Evolutionary conservation across 53 echinoderm and acorn worm species (phyloP).

Genomic region (Apostichopus leukothele): DNA sequence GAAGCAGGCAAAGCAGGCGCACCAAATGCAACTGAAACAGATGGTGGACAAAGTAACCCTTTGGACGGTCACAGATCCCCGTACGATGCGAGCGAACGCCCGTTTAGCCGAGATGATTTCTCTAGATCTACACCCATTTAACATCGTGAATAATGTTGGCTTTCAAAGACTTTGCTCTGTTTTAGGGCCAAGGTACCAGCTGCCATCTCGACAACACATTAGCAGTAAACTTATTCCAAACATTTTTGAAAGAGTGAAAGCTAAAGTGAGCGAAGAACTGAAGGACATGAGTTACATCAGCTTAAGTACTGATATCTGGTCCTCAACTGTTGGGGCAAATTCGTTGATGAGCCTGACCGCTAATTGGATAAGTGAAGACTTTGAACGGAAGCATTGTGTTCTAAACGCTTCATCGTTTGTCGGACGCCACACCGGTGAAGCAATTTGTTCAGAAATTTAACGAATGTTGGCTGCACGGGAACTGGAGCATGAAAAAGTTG

Average conservation of each 20-base stretch:
- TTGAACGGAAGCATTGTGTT: neutral
- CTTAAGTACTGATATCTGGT: conserved; percentile 53
- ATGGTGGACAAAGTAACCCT: conserved; percentile 12
- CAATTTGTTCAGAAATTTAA: neutral
- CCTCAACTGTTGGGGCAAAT: conserved; percentile 10
- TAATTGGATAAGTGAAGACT: conserved; percentile 31
- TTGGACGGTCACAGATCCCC: conserved; percentile 17
- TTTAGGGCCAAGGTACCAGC: conserved; percentile 33
- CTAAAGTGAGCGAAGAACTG: conserved; percentile 8
- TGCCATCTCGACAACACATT: conserved; percentile 17
- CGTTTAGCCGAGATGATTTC: conserved; percentile 39
- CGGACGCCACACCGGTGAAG: conserved; percentile 48
- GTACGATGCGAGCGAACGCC: neutral
- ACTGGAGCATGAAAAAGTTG: neutral
- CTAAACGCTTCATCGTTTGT: conserved; percentile 31
- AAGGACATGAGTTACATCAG: conserved; percentile 1
- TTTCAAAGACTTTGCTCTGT: conserved; percentile 41
- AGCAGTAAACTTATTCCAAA: conserved; percentile 38
- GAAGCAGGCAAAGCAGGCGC: conserved; percentile 7
- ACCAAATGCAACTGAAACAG: conserved; percentile 30
- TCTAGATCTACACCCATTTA: conserved; percentile 40
- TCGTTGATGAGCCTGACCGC: conserved; percentile 45
- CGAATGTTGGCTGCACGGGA: conserved; percentile 21
- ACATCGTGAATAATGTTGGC: conserved; percentile 30
- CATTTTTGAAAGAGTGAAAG: conserved; percentile 32